Percentiles rank a stretch among this genome's conserved stretches.
Evolutionary conservation across 1,140 invertebrate genomes (phyloP).

Genomic region (Condylostylus longicornis): DNA sequence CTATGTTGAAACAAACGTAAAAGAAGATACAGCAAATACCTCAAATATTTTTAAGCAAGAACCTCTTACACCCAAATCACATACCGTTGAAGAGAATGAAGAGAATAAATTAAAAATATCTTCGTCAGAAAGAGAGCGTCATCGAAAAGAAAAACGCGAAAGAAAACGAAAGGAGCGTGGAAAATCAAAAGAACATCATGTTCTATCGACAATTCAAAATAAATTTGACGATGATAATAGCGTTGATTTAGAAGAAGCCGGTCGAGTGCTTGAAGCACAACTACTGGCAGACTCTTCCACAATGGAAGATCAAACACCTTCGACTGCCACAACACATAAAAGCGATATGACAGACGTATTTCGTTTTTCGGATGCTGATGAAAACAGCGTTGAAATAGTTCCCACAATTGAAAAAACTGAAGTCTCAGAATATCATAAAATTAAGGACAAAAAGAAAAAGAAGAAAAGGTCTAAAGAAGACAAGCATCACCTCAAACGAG

Average conservation of each 20-base stretch:
- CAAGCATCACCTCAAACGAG: slow-evolving; percentile 48
- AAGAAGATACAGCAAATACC: too few relatives aligned
- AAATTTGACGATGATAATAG: slow-evolving; percentile 55
- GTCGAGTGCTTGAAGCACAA: slow-evolving; percentile 62
- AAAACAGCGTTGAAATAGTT: slow-evolving; percentile 18
- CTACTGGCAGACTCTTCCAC: slow-evolving; percentile 45
- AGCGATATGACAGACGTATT: slow-evolving; percentile 31
- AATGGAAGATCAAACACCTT: slow-evolving; percentile 25
- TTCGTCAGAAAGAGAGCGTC: slow-evolving; percentile 20
- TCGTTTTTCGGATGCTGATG: slow-evolving; percentile 37
- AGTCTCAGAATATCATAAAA: slow-evolving; percentile 36
- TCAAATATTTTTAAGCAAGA: slow-evolving; percentile 28
- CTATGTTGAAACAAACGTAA: too few relatives aligned
- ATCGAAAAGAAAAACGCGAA: slow-evolving; percentile 43
- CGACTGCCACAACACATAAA: slow-evolving; percentile 25
- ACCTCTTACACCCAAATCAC: slow-evolving; percentile 14
- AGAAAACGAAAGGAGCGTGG: slow-evolving; percentile 51
- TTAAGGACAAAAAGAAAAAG: slow-evolving; percentile 66
- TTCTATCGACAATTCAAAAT: slow-evolving; percentile 20
- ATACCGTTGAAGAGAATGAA: slow-evolving; percentile 13
- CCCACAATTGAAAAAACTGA: slow-evolving; percentile 17
- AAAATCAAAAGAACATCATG: slow-evolving; percentile 23
- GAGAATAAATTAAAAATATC: slow-evolving; percentile 10
- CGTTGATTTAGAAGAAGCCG: slow-evolving; percentile 61
- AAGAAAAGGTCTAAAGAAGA: slow-evolving; percentile 69